These are phyloP conservation scores for Pecten maximus DNA, from an alignment of 2,888 invertebrate genomes.

Conservation along the genomic window DNA sequence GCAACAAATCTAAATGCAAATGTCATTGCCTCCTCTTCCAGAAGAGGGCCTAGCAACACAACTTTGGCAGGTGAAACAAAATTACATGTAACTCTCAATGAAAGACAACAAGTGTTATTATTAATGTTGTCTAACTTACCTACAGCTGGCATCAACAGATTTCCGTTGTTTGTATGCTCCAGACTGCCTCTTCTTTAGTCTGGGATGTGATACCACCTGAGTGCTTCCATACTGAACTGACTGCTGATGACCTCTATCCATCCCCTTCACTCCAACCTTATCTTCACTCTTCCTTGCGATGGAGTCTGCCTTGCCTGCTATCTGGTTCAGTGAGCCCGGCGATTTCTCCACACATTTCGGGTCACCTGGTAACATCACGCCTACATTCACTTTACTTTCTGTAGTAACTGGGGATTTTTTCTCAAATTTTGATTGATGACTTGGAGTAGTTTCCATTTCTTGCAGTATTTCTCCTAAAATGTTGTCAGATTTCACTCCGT, in stretches of 20 bases:
- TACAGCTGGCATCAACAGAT: background rate
- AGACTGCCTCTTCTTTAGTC: background rate
- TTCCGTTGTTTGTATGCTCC: background rate
- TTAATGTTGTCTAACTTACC: background rate
- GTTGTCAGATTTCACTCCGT: slow-evolving; percentile 62
- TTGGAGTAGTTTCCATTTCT: slow-evolving; percentile 58
- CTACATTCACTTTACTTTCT: background rate
- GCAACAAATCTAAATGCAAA: too few species aligned
- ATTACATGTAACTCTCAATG: too few species aligned
- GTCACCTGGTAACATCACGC: background rate
- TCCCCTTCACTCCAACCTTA: background rate
- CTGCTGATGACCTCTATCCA: slow-evolving; percentile 16
- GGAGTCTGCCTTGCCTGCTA: background rate
- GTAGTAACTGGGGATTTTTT: background rate
- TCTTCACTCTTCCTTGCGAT: background rate
- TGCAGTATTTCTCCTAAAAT: slow-evolving; percentile 68
- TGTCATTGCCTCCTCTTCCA: too few species aligned
- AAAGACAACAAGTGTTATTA: too few species aligned
- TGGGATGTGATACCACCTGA: background rate
- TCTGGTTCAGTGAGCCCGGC: background rate
- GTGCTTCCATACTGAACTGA: background rate
- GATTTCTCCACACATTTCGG: background rate
- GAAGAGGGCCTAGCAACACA: too few species aligned
- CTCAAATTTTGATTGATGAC: background rate
- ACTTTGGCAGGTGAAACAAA: too few species aligned